Percentiles rank a stretch among this genome's conserved stretches.
phyloP scores from a whole-genome alignment of 2,113 vertebrate species.

The Eublepharis macularius region DNA sequence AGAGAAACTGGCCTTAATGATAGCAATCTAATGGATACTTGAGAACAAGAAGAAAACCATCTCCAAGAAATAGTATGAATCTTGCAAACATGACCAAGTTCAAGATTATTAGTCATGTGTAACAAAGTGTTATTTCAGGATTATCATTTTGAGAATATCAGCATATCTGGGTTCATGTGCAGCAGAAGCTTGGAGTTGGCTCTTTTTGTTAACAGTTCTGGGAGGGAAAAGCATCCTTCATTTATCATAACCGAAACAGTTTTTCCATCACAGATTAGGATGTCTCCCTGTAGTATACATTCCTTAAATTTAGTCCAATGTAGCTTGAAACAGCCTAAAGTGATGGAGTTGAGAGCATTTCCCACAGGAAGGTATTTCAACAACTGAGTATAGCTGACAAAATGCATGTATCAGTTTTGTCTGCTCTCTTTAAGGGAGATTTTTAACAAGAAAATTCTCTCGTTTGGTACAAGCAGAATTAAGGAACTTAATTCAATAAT shows the following conservation, averaged over 20 bases:
- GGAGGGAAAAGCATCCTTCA: neutral
- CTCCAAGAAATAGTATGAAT: neutral
- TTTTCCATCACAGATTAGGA: neutral
- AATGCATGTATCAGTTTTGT: neutral
- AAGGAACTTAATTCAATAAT: neutral
- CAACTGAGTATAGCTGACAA: neutral
- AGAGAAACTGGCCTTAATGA: neutral
- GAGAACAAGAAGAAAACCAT: neutral
- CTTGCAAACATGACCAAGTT: neutral
- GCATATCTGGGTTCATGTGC: neutral
- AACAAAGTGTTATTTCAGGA: neutral
- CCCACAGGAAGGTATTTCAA: neutral
- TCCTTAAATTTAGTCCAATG: neutral
- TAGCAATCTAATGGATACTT: neutral
- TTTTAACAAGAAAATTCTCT: neutral
- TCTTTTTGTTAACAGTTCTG: neutral
- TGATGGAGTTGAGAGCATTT: neutral
- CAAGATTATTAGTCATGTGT: neutral
- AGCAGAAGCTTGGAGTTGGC: neutral
- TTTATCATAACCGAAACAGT: neutral
- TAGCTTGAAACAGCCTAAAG: neutral
- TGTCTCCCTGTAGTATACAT: neutral
- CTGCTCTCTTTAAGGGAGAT: conserved; percentile 8
- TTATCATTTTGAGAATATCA: neutral
- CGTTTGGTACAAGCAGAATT: neutral